These are phyloP conservation scores for Nipponia nippon DNA, from an alignment of 2,113 vertebrate species.

Conservation along the genomic window DNA sequence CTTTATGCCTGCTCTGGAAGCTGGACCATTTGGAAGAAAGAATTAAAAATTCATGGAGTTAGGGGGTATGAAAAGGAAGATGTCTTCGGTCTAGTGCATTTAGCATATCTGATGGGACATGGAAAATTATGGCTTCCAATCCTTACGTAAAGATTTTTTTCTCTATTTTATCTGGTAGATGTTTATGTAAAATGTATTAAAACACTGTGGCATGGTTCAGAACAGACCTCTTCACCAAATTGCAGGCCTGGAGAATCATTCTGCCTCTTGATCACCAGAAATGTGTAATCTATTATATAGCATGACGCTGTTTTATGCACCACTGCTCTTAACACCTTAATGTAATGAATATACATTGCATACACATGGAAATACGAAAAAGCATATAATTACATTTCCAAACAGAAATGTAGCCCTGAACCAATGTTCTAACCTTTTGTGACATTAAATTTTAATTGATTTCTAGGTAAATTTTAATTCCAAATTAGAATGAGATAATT, in stretches of 20 bases:
- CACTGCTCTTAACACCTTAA: neutral
- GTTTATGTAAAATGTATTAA: neutral
- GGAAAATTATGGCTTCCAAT: neutral
- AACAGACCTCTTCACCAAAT: neutral
- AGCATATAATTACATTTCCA: neutral
- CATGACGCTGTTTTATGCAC: neutral
- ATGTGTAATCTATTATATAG: neutral
- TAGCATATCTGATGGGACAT: neutral
- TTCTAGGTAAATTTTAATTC: neutral
- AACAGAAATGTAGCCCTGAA: neutral
- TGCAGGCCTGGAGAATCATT: neutral
- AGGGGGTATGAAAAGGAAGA: neutral
- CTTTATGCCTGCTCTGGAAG: neutral
- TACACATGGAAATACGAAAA: neutral
- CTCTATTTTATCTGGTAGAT: neutral
- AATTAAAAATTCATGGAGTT: neutral
- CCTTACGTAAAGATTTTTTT: neutral
- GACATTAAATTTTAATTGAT: neutral
- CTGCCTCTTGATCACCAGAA: neutral
- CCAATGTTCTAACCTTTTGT: neutral
- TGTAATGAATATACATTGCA: neutral
- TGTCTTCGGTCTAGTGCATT: neutral
- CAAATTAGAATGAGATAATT: neutral
- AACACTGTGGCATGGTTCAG: neutral
- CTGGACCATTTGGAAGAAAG: neutral